These are phyloP conservation scores for Rhopalosiphum padi DNA, from an alignment of 1,140 invertebrate species.

Conservation along the genomic window DNA sequence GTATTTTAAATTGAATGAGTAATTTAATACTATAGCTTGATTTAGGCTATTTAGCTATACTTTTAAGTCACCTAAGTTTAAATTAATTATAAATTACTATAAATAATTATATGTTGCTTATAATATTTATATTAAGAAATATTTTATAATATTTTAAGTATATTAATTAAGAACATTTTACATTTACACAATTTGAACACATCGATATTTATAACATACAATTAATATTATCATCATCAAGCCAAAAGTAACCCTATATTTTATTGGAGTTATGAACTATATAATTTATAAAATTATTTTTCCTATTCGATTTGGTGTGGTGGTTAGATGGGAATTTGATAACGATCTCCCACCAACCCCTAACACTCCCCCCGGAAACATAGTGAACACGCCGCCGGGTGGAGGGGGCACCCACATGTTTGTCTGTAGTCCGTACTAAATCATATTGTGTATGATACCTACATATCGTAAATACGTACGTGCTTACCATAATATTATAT, in stretches of 20 bases:
- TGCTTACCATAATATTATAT: background rate
- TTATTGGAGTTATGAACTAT: background rate
- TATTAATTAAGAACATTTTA: background rate
- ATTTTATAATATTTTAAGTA: background rate
- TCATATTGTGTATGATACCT: background rate
- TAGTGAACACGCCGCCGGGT: background rate
- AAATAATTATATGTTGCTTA: background rate
- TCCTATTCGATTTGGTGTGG: background rate
- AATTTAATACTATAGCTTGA: background rate
- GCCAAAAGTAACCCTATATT: background rate
- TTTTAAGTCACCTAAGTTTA: background rate
- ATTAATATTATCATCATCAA: background rate
- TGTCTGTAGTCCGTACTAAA: background rate
- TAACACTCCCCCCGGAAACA: background rate
- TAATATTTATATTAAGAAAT: background rate
- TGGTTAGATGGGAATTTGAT: background rate
- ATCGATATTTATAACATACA: background rate
- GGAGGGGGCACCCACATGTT: background rate
- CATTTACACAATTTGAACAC: background rate
- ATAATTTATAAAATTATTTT: background rate
- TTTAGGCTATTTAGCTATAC: background rate
- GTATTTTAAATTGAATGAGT: background rate
- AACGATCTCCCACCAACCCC: background rate
- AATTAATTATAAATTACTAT: background rate
- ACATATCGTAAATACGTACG: background rate